phyloP scores from a whole-genome alignment of 1,140 invertebrate species.

The Eriosoma lanigerum region DNA sequence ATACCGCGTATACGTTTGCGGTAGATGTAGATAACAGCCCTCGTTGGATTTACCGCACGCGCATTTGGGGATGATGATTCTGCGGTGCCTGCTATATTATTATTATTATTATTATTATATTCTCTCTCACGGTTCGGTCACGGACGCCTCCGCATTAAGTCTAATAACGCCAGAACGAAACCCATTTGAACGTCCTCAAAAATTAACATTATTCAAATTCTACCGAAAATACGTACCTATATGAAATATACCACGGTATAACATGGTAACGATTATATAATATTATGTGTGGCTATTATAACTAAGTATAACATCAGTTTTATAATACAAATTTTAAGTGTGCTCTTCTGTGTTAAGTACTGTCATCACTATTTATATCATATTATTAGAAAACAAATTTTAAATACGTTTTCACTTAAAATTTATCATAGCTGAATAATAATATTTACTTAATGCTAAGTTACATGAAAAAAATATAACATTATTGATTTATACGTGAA shows the following conservation, averaged over 20 bases:
- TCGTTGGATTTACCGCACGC: background rate
- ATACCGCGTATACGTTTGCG: background rate
- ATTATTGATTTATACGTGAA: too few relatives aligned
- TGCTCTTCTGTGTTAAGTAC: too few relatives aligned
- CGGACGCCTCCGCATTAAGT: background rate
- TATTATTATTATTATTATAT: background rate
- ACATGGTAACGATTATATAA: too few relatives aligned
- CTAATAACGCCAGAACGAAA: conserved; percentile 30
- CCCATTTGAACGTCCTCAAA: conserved; percentile 14
- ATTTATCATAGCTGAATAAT: too few relatives aligned
- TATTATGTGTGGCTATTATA: too few relatives aligned
- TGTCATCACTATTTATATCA: too few relatives aligned
- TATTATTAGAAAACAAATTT: too few relatives aligned
- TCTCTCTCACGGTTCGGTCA: background rate
- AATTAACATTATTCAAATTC: conserved; percentile 37
- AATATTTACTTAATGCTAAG: too few relatives aligned
- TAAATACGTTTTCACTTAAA: too few relatives aligned
- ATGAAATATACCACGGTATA: background rate
- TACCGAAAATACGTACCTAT: background rate
- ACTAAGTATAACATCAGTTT: too few relatives aligned
- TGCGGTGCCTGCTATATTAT: background rate
- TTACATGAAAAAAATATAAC: too few relatives aligned
- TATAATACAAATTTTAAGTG: too few relatives aligned
- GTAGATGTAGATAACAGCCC: background rate
- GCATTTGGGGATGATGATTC: background rate